Evolutionary conservation across 2,888 invertebrate species (phyloP).

Genomic region (Gastracanthus pulcherrimus): DNA sequence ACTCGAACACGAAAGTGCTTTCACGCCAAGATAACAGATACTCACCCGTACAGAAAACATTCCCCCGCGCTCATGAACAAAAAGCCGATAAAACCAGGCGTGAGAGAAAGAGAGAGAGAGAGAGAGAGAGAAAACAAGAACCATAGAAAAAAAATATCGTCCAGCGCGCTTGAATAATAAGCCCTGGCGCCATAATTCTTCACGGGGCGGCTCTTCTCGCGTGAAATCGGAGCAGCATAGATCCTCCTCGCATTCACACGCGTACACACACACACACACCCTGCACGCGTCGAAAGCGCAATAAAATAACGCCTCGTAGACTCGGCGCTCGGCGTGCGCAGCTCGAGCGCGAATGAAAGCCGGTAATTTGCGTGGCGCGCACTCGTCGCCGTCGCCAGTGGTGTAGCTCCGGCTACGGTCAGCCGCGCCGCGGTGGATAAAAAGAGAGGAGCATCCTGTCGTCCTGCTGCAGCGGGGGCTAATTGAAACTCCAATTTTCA

Average conservation of each 20-base stretch:
- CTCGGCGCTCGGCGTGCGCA: not conserved
- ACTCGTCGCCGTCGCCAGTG: not conserved
- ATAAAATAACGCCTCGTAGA: conserved; percentile 23
- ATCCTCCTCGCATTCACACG: too few relatives aligned
- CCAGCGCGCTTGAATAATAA: conserved; percentile 19
- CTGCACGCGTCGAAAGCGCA: not conserved
- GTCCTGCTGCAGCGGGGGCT: not conserved
- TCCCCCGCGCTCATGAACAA: too few relatives aligned
- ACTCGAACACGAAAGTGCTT: not conserved
- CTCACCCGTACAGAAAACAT: not conserved
- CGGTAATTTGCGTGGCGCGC: conserved; percentile 12
- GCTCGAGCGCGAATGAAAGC: not conserved
- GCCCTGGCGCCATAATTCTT: conserved; percentile 13
- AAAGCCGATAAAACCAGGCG: too few relatives aligned
- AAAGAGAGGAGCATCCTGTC: too few relatives aligned
- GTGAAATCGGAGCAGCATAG: conserved; percentile 29
- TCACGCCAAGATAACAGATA: not conserved
- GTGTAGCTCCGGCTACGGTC: not conserved
- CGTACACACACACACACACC: too few relatives aligned
- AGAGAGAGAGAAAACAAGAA: not conserved
- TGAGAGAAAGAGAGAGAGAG: not conserved
- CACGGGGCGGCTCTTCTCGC: not conserved
- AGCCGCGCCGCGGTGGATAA: not conserved
- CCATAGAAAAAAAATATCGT: not conserved
- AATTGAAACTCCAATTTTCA: conserved; percentile 42